A percentile compares a stretch with the other conserved stretches of the same genome.
phyloP scores from a whole-genome alignment of 2,888 invertebrate genomes.

The Tenthredo distinguenda region DNA sequence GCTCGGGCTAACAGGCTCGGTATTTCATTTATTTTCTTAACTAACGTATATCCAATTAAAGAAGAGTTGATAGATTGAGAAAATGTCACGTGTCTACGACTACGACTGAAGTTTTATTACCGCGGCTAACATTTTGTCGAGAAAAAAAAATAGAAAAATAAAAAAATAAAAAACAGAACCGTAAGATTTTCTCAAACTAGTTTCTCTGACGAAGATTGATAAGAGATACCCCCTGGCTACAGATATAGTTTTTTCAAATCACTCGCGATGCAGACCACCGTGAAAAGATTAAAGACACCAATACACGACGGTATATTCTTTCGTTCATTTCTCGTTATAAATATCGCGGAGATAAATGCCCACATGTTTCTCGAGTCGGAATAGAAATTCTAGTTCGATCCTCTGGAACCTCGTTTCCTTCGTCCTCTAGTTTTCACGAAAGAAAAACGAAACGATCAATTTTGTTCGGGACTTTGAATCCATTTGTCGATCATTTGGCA shows the following conservation, averaged over 20 bases:
- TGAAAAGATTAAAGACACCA: slow-evolving; percentile 36
- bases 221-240: background rate
- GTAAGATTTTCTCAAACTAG: background rate
- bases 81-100: background rate
- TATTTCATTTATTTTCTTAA: background rate
- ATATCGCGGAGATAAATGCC: background rate
- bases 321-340: background rate
- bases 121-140: background rate
- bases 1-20: background rate
- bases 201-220: slow-evolving; percentile 16
- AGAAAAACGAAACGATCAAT: no score
- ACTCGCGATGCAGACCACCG: slow-evolving; percentile 1
- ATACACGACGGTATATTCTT: background rate
- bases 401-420: no score
- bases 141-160: background rate
- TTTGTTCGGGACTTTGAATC: no score
- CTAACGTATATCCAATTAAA: slow-evolving; percentile 7
- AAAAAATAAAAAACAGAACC: background rate
- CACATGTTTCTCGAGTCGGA: background rate
- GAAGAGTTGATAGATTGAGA: background rate
- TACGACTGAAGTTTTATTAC: background rate
- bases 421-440: no score
- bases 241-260: background rate
- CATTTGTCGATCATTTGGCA: no score
- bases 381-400: no score